Evolutionary conservation across 2,797 vertebrate genomes (phyloP).

Genomic region (Cephalopachus bancanus): DNA sequence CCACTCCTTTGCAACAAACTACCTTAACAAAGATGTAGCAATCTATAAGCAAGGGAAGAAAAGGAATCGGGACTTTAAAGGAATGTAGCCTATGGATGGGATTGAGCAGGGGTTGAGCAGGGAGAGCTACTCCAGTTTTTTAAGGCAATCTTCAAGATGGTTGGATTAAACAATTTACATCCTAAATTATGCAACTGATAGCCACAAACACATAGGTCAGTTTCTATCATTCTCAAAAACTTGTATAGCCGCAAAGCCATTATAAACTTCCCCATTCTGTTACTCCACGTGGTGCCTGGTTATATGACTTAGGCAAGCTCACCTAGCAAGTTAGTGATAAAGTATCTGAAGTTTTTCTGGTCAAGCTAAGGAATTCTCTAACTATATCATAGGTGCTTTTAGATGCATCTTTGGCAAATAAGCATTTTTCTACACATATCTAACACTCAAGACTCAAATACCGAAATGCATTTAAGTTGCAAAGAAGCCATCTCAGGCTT

Average conservation of each 20-base stretch:
- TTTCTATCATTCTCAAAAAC: not conserved
- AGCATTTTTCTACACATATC: not conserved
- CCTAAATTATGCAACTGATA: not conserved
- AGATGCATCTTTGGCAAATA: not conserved
- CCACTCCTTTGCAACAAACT: not conserved
- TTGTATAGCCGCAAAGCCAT: not conserved
- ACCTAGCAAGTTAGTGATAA: constrained; percentile 37
- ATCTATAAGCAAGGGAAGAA: not conserved
- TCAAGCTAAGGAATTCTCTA: constrained; percentile 51
- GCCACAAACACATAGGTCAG: not conserved
- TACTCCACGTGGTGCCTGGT: not conserved
- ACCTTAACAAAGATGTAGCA: not conserved
- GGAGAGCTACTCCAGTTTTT: not conserved
- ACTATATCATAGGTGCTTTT: not conserved
- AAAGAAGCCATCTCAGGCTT: constrained; percentile 15
- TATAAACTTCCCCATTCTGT: not conserved
- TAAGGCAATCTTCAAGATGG: constrained; percentile 31
- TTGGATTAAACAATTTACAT: not conserved
- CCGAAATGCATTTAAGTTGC: not conserved
- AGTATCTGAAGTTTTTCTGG: constrained; percentile 22
- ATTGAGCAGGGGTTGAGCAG: not conserved
- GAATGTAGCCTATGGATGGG: not conserved
- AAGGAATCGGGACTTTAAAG: not conserved
- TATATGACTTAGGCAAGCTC: not conserved
- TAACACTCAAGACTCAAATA: constrained; percentile 16